phyloP scores from a whole-genome alignment of 2,113 vertebrate species.

The Pungitius pungitius region DNA sequence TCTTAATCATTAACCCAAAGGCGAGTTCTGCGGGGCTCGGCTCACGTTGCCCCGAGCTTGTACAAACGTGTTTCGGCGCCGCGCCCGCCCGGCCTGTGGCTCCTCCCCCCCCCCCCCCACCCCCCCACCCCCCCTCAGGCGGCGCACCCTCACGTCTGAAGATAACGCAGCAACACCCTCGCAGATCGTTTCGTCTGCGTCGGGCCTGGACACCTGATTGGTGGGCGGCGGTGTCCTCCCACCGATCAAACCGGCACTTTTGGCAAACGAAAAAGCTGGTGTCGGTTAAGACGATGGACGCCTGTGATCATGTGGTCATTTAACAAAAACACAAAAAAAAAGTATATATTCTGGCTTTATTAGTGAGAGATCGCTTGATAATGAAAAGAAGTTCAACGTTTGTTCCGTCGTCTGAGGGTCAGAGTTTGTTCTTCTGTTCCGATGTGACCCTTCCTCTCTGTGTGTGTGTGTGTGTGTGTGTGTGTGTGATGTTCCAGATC shows the following conservation, averaged over 20 bases:
- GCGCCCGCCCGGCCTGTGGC: slow-evolving; percentile 27
- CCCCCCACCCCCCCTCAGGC: not conserved
- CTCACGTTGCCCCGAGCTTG: not conserved
- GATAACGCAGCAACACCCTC: not conserved
- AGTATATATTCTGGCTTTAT: no score
- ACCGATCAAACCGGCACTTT: no score
- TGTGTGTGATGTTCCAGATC: slow-evolving; percentile 49
- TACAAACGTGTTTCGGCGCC: not conserved
- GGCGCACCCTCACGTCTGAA: slow-evolving; percentile 32
- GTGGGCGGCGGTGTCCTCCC: no score
- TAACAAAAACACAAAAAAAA: no score
- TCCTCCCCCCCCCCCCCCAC: no score
- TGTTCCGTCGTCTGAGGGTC: no score
- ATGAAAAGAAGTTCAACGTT: not conserved
- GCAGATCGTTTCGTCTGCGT: not conserved
- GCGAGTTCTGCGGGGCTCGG: not conserved
- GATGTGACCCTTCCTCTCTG: not conserved
- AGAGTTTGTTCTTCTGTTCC: not conserved
- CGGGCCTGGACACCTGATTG: not conserved
- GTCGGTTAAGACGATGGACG: no score
- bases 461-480: not conserved
- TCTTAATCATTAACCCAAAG: not conserved
- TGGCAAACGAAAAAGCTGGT: no score
- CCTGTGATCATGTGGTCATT: no score
- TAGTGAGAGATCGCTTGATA: no score